Percentiles rank a stretch among this genome's conserved stretches.
These are phyloP conservation scores for Elephas maximus DNA, from an alignment of 2,113 vertebrate genomes.

Conservation along the genomic window DNA sequence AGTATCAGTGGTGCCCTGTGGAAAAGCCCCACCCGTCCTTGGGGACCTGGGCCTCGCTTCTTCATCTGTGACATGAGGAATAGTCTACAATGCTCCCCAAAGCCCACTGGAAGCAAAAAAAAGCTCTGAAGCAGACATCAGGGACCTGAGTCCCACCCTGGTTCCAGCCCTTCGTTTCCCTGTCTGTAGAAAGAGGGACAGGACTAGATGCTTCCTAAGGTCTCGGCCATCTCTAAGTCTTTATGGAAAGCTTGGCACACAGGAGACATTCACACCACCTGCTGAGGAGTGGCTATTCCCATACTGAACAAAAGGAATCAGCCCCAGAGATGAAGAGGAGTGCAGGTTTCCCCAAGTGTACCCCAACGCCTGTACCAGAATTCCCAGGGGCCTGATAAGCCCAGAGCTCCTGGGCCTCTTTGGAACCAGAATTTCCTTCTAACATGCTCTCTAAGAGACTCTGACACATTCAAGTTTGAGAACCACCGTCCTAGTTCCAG, in stretches of 20 bases:
- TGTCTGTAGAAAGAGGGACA: background rate
- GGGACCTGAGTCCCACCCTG: background rate
- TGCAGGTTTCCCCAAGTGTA: background rate
- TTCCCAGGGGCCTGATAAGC: background rate
- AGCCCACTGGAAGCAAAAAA: background rate
- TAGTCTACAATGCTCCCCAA: background rate
- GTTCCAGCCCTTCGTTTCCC: background rate
- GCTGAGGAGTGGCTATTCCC: background rate
- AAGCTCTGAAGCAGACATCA: background rate
- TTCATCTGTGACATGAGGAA: background rate
- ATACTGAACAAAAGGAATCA: background rate
- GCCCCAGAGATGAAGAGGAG: background rate
- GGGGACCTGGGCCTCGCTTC: background rate
- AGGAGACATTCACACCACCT: background rate
- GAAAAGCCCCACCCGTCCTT: background rate
- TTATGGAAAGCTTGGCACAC: background rate
- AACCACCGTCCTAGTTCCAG: background rate
- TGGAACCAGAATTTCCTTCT: background rate
- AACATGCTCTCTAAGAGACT: background rate
- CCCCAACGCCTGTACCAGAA: background rate
- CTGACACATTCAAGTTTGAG: background rate
- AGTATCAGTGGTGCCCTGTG: background rate
- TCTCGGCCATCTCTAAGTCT: background rate
- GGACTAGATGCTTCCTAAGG: background rate
- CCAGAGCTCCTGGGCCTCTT: background rate